Percentiles rank a stretch among this genome's conserved stretches.
phyloP scores from a whole-genome alignment of 2,888 invertebrate species.

The Dilophus febrilis region DNA sequence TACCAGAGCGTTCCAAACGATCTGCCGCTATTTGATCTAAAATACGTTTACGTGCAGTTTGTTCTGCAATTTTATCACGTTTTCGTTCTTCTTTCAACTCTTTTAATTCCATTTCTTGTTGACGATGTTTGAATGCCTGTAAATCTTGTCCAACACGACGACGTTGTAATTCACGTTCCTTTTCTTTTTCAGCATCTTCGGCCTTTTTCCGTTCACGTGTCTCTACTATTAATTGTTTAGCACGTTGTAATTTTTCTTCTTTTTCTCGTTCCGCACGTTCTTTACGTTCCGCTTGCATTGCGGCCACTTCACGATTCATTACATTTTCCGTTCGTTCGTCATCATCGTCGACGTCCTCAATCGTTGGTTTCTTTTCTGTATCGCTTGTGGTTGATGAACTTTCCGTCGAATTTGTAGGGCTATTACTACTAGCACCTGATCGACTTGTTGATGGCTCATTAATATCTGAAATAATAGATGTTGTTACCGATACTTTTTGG shows the following conservation, averaged over 20 bases:
- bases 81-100: slow-evolving; percentile 52
- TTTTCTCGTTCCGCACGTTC: slow-evolving; percentile 12
- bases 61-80: slow-evolving; percentile 59
- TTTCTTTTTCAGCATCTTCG: slow-evolving; percentile 38
- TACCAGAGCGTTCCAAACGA: slow-evolving; percentile 47
- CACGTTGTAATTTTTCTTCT: slow-evolving; percentile 43
- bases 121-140: slow-evolving; percentile 51
- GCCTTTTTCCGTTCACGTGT: slow-evolving; percentile 44
- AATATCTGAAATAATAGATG: no score
- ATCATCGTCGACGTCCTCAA: slow-evolving; percentile 36
- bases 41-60: slow-evolving; percentile 57
- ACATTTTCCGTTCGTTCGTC: slow-evolving; percentile 21
- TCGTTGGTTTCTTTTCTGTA: slow-evolving; percentile 17
- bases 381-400: background rate
- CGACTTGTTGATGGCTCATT: no score
- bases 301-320: background rate
- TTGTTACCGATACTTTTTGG: no score
- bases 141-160: slow-evolving; percentile 56
- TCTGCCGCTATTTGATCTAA: slow-evolving; percentile 74
- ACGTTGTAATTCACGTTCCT: slow-evolving; percentile 48
- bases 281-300: background rate
- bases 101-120: slow-evolving; percentile 58
- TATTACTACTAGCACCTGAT: background rate
- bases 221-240: slow-evolving; percentile 48
- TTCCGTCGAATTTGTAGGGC: no score